Base-by-base conservation (phyloP, 2,113 vertebrate genomes). In the Cynocephalus volans region DNA sequence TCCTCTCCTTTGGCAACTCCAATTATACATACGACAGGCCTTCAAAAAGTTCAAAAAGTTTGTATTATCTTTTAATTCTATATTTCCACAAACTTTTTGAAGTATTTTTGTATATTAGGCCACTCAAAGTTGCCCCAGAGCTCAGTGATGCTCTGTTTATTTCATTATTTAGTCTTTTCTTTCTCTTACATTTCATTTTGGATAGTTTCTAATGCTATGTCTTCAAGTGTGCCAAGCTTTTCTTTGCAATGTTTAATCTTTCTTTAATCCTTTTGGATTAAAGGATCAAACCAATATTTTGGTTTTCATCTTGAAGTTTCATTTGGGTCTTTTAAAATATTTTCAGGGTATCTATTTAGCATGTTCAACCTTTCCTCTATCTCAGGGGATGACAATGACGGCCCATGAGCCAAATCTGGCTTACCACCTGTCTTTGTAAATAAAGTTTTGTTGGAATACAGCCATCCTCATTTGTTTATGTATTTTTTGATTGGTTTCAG, bases 291-390 rank as follows among this genome's bases (percentile, higher is more conserved):
- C 24, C 41, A 41, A 41, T 41, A 26, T 69, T 72, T 18, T 89
- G 70, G 5, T 80, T 94, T 95, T 88, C 5, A 81, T 85, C 36
- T 95, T 18, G 28, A 93, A 92, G 17, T 94, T 88, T 93, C 17
- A 13, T 69, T 73, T 65, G 52, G 31, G 23, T 58, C 7, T 60
- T 14, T 33, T 69, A 60, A 76, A 31, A 76, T 72, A 73, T 70
- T 23, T 72, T 88, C 36, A 45, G 1, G 80, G 33, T 69, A 23
- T 88, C 21, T 89, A 23, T 28, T 88, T 93, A 90, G 36, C 67
- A 73, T 52, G 21, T 93, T 89, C 36, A 95, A 26, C 18, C 10
- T 95, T 95, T 92, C 48, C 41, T 77, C 10, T 92, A 89, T 52
- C 54, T 93, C 15, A 67, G 15, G 54, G 33, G 4, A 80, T 64